A percentile compares a stretch with the other conserved stretches of the same genome.
Conservation (phyloP, 2,888 invertebrate genomes). For the Papilio elwesi region DNA sequence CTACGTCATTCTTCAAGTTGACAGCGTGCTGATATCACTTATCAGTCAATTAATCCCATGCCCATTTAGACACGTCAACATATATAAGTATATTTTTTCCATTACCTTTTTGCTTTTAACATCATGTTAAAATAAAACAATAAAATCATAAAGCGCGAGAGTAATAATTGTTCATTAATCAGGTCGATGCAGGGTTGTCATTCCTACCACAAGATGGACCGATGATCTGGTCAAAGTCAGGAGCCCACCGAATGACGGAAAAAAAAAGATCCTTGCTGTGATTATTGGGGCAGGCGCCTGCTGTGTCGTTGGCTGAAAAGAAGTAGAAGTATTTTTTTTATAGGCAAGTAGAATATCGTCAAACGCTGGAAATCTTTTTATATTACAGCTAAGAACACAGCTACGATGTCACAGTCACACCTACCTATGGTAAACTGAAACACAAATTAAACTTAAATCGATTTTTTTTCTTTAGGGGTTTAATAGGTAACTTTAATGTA, state of each 20-base stretch:
- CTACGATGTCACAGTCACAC: neutral
- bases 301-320: no score
- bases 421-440: neutral
- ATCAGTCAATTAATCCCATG: constrained; percentile 38
- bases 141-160: constrained; percentile 2
- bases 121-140: constrained; percentile 8
- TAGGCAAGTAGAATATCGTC: no score
- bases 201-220: no score
- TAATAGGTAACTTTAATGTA: neutral
- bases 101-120: constrained; percentile 3
- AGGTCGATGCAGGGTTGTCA: no score
- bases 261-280: no score
- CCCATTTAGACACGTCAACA: constrained; percentile 33
- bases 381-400: neutral
- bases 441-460: neutral
- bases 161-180: neutral
- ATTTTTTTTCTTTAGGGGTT: neutral
- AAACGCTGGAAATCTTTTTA: neutral
- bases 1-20: constrained; percentile 37
- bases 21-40: constrained; percentile 33
- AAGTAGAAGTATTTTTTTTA: no score
- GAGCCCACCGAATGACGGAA: no score
- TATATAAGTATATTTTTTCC: constrained; percentile 19
- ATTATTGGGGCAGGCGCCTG: no score
- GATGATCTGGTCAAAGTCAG: no score